Percentiles rank a stretch among this genome's conserved stretches.
These are phyloP conservation scores for Therioaphis trifolii DNA, from an alignment of 2,888 invertebrate genomes.

Conservation along the genomic window DNA sequence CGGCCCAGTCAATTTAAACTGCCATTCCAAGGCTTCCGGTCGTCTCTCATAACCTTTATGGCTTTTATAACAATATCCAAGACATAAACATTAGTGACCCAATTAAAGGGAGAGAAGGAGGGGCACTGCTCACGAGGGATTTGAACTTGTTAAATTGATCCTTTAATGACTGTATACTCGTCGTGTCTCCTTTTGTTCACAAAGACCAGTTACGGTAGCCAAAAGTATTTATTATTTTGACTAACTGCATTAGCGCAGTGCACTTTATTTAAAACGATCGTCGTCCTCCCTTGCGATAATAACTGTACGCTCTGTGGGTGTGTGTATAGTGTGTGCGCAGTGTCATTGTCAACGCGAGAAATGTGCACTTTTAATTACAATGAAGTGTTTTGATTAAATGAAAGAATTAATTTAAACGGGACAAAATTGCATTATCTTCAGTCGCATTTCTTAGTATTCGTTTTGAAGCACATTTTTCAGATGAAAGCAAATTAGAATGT, in stretches of 20 bases:
- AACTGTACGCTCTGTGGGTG: not conserved
- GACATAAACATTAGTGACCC: slow-evolving; percentile 17
- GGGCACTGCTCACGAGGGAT: not conserved
- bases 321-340: not conserved
- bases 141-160: slow-evolving; percentile 39
- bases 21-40: slow-evolving; percentile 10
- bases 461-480: not conserved
- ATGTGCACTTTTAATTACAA: slow-evolving; percentile 15
- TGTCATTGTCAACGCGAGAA: not conserved
- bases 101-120: not conserved
- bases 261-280: slow-evolving; percentile 31
- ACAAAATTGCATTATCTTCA: not conserved
- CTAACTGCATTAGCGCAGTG: slow-evolving; percentile 33
- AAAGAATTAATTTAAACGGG: not conserved
- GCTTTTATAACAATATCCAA: slow-evolving; percentile 16
- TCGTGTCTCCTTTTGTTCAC: not conserved
- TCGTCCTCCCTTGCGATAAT: not conserved
- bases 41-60: slow-evolving; percentile 34
- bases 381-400: slow-evolving; percentile 6
- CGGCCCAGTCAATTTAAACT: not conserved
- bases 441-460: not conserved
- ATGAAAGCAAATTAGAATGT: not conserved
- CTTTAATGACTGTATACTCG: slow-evolving; percentile 3
- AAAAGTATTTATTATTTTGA: slow-evolving; percentile 37
- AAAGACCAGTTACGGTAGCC: slow-evolving; percentile 32